Conservation (phyloP, 2,797 vertebrate genomes). For the Coregonus sp. region DNA sequence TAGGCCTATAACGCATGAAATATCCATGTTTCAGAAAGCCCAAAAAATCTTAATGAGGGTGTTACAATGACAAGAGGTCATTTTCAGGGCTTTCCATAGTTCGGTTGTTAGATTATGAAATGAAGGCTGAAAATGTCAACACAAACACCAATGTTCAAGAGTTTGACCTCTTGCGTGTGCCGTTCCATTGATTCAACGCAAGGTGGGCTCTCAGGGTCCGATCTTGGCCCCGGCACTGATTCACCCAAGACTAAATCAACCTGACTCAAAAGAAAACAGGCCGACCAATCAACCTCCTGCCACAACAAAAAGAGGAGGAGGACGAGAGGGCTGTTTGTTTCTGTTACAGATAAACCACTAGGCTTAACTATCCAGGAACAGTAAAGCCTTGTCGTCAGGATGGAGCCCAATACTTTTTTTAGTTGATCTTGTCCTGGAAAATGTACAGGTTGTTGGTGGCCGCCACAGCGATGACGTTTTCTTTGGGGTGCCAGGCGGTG, state of each 20-base stretch:
- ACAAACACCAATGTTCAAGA: constrained; percentile 83
- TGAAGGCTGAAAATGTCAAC: constrained; percentile 90
- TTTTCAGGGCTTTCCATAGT: constrained; percentile 77
- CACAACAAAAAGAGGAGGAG: constrained; percentile 76
- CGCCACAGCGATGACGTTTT: constrained; percentile 92
- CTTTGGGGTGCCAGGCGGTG: constrained; percentile 92
- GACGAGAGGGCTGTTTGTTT: constrained; percentile 82
- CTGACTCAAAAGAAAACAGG: constrained; percentile 71
- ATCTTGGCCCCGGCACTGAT: constrained; percentile 64
- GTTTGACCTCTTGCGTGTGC: constrained; percentile 78
- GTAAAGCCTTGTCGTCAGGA: constrained; percentile 74
- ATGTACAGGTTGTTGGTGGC: constrained; percentile 99
- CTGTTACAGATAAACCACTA: constrained; percentile 83
- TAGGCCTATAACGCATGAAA: constrained; percentile 72
- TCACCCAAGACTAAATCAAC: constrained; percentile 74
- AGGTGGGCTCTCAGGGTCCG: constrained; percentile 71
- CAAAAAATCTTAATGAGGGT: constrained; percentile 68
- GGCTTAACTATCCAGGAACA: constrained; percentile 83
- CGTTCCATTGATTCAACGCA: constrained; percentile 71
- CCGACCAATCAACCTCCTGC: constrained; percentile 75
- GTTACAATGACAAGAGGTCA: constrained; percentile 79
- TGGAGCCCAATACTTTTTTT: constrained; percentile 70
- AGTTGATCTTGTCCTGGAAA: constrained; percentile 98
- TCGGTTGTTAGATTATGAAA: constrained; percentile 85
- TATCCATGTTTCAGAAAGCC: constrained; percentile 75